Percentiles rank a stretch among this genome's conserved stretches.
These are phyloP conservation scores for Proteles cristata DNA, from an alignment of 2,113 vertebrate genomes.

Conservation along the genomic window DNA sequence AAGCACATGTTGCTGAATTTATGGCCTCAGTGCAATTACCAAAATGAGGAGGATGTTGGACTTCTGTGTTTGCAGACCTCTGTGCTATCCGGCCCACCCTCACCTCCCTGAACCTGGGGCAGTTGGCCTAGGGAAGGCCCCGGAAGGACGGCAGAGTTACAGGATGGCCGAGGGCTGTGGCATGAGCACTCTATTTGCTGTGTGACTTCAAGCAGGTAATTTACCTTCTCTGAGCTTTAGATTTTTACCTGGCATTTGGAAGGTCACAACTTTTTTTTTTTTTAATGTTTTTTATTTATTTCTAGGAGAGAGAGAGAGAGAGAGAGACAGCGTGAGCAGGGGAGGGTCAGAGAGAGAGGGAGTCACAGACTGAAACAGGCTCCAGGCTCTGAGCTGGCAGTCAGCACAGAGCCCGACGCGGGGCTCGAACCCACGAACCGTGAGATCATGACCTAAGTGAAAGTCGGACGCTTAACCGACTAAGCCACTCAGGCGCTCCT, in stretches of 20 bases:
- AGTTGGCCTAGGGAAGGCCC: neutral
- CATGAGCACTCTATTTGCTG: neutral
- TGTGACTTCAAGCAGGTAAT: neutral
- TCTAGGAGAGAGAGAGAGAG: no score
- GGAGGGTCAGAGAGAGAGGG: no score
- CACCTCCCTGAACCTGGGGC: neutral
- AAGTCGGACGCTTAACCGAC: no score
- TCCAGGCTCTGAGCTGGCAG: no score
- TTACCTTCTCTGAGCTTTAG: neutral
- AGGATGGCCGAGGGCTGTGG: neutral
- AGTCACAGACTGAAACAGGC: no score
- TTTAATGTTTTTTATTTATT: no score
- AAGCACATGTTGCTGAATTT: conserved; percentile 71
- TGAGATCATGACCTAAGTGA: no score
- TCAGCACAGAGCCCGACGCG: no score
- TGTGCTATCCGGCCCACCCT: neutral
- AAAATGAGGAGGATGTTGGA: neutral
- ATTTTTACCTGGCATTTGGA: neutral
- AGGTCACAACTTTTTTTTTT: no score
- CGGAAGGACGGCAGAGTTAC: neutral
- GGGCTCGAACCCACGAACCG: no score
- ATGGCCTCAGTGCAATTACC: conserved; percentile 40
- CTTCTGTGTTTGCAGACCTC: neutral
- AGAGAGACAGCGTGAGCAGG: no score
- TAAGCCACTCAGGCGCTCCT: no score